Conservation (phyloP, 1,140 invertebrate genomes). For the Apolygus lucorum region DNA sequence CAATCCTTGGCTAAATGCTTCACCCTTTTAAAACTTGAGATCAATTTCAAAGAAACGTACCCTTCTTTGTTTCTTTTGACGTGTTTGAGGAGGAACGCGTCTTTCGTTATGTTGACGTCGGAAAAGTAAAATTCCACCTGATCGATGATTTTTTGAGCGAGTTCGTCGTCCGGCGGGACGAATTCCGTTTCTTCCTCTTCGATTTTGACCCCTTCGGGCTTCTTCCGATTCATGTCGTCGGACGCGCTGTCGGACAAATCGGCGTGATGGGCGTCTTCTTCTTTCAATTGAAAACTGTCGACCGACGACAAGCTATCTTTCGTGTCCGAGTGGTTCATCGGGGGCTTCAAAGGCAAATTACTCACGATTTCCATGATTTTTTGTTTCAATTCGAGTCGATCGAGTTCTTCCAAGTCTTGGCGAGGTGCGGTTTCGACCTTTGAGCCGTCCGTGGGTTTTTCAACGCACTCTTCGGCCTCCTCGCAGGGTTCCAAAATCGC, state of each 20-base stretch:
- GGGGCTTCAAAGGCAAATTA: slow-evolving; percentile 38
- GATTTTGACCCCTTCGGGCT: slow-evolving; percentile 23
- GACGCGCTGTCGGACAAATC: slow-evolving; percentile 50
- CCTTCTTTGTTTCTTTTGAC: slow-evolving; percentile 90
- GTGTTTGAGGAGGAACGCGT: slow-evolving; percentile 90
- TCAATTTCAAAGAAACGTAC: slow-evolving; percentile 86
- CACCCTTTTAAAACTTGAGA: slow-evolving; percentile 87
- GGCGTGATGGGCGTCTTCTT: slow-evolving; percentile 47
- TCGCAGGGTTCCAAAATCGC: not conserved
- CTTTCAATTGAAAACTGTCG: slow-evolving; percentile 50
- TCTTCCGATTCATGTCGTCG: slow-evolving; percentile 26
- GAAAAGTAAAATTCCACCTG: slow-evolving; percentile 92
- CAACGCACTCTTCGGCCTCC: not conserved
- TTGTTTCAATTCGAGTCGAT: not conserved
- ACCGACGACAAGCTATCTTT: slow-evolving; percentile 53
- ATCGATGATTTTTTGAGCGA: slow-evolving; percentile 64
- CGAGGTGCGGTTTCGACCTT: too few species aligned
- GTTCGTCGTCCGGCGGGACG: slow-evolving; percentile 54
- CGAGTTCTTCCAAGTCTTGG: not conserved
- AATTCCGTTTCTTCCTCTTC: slow-evolving; percentile 37
- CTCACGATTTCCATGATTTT: not conserved
- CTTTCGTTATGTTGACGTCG: slow-evolving; percentile 87
- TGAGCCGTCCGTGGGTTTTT: too few species aligned
- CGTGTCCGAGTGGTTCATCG: slow-evolving; percentile 49
- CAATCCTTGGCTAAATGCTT: slow-evolving; percentile 88